Evolutionary conservation across 1,140 invertebrate species (phyloP).

Genomic region (Pseudomyrmex gracilis): DNA sequence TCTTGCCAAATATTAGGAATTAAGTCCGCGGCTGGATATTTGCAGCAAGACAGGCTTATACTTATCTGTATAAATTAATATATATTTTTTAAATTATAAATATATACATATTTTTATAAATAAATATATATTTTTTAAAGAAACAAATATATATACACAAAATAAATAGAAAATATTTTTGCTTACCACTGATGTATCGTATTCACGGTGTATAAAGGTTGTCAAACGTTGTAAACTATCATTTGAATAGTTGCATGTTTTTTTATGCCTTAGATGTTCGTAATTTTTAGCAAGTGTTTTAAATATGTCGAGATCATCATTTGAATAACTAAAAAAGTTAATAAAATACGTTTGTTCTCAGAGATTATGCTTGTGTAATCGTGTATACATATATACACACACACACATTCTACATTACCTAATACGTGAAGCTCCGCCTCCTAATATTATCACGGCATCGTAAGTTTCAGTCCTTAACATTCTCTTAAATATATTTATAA

Average conservation of each 20-base stretch:
- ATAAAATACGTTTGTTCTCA: neutral
- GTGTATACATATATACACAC: neutral
- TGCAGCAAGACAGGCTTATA: conserved; percentile 90
- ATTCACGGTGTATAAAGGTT: conserved; percentile 77
- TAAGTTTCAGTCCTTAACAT: conserved; percentile 86
- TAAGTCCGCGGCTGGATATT: conserved; percentile 89
- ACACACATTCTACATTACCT: conserved; percentile 79
- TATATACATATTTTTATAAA: neutral
- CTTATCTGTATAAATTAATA: conserved; percentile 78
- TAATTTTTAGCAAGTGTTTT: conserved; percentile 85
- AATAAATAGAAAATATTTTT: conserved; percentile 7
- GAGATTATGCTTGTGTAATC: neutral
- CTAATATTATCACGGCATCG: conserved; percentile 88
- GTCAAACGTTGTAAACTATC: conserved; percentile 75
- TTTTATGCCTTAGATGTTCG: conserved; percentile 71
- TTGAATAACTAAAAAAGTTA: conserved; percentile 75
- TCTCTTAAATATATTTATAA: conserved; percentile 87
- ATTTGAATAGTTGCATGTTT: conserved; percentile 72
- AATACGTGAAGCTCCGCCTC: conserved; percentile 87
- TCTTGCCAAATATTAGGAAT: conserved; percentile 91
- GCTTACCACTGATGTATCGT: conserved; percentile 80
- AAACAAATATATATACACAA: neutral
- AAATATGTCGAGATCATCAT: conserved; percentile 82
- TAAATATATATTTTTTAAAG: neutral
- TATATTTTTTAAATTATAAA: neutral